phyloP scores from a whole-genome alignment of 2,888 invertebrate genomes.

The Mechanitis messenoides region DNA sequence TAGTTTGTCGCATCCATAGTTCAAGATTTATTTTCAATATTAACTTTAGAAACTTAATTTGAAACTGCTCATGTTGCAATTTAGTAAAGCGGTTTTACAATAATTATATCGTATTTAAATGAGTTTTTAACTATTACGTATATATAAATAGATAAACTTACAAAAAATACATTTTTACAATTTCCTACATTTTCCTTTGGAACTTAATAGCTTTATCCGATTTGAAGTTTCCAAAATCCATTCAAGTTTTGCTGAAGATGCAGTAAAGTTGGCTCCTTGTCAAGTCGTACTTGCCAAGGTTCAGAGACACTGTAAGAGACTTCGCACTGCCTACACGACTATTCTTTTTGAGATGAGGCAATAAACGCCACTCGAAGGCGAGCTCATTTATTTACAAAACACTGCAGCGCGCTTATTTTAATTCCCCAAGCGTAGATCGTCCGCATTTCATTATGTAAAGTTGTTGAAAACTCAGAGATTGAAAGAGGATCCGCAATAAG shows the following conservation, averaged over 20 bases:
- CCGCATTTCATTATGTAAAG: slow-evolving; percentile 51
- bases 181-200: slow-evolving; percentile 22
- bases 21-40: not conserved
- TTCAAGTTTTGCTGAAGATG: slow-evolving; percentile 48
- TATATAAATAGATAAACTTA: too few species aligned
- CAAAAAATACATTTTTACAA: slow-evolving; percentile 13
- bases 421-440: slow-evolving; percentile 45
- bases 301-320: slow-evolving; percentile 66
- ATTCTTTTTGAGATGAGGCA: slow-evolving; percentile 66
- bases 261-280: slow-evolving; percentile 62
- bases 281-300: slow-evolving; percentile 70
- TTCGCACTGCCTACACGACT: slow-evolving; percentile 59
- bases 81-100: too few species aligned
- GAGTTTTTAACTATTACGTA: too few species aligned
- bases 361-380: slow-evolving; percentile 68
- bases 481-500: slow-evolving; percentile 25
- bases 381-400: slow-evolving; percentile 62
- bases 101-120: too few species aligned
- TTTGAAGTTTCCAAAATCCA: slow-evolving; percentile 33
- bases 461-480: slow-evolving; percentile 33
- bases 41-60: not conserved
- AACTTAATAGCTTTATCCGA: slow-evolving; percentile 28
- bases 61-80: not conserved
- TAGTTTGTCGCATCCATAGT: not conserved
- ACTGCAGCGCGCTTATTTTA: slow-evolving; percentile 59